Evolutionary conservation across 2,888 invertebrate species (phyloP), one percentile per base, ranked within the genome.

Genomic region (Acheta domesticus): DNA sequence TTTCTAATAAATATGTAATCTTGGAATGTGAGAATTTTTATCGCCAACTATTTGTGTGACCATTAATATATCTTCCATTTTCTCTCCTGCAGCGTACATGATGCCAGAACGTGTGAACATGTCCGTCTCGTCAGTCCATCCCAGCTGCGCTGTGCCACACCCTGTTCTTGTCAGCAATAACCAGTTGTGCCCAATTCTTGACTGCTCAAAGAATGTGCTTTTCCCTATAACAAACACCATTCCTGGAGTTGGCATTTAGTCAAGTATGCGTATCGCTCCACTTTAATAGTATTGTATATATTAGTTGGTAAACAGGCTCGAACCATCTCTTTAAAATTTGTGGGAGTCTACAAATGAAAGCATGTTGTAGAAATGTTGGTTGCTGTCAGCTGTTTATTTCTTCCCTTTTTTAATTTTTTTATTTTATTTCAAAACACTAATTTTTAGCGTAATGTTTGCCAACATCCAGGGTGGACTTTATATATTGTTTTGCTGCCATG

Each of bases 161-260:
- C 36, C 36, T 36, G 36, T 36, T 36, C 36, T 62, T n/a, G 62
- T 62, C 62, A 62, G 62, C 62, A 62, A 62, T 62, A 62, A 62
- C 62, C 62, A 62, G 62, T 62, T 62, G 62, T 62, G 62, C 62
- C 62, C 62, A 62, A 19, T 62, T 62, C 16, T 62, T 62, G 62
- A 62, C 62, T 62, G 62, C 62, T 62, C 62, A 62, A 62, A 62
- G 62, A 62, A 36, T 36, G 36, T 36, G 36, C 36, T 36, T 36
- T 36, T 36, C 36, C 36, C 36, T 36, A 36, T 36, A 36, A 36
- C 36, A 36, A 8, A 36, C 36, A 36, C 36, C 36, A 8, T 36
- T 36, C 36, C 36, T 36, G 36, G 36, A n/a, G 62, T 62, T 62
- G 62, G 62, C 62, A 62, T 62, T 11, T 62, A 19, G 62, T 36